Evolutionary conservation across 2,797 vertebrate species (phyloP).

Genomic region (Gymnopithys bicolor): DNA sequence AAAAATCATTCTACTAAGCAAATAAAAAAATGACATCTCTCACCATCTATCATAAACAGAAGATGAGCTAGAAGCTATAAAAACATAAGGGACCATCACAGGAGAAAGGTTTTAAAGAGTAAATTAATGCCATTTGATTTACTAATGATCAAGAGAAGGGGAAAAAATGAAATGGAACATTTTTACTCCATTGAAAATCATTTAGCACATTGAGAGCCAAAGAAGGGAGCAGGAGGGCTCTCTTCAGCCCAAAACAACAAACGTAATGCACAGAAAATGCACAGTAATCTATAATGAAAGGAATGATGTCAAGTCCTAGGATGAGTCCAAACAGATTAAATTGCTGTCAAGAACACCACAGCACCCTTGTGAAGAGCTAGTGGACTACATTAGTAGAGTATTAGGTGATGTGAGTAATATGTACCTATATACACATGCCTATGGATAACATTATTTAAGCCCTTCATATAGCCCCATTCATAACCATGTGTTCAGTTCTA

Average conservation of each 20-base stretch:
- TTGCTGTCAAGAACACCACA: not conserved
- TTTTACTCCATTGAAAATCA: not conserved
- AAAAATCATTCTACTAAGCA: not conserved
- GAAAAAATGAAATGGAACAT: not conserved
- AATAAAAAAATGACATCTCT: not conserved
- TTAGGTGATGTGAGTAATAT: not conserved
- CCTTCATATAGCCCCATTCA: not conserved
- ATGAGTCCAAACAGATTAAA: not conserved
- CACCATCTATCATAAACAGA: not conserved
- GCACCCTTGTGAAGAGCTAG: not conserved
- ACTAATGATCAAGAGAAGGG: not conserved
- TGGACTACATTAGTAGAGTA: not conserved
- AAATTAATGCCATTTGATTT: not conserved
- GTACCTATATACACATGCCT: not conserved
- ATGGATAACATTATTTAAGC: not conserved
- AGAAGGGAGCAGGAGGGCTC: not conserved
- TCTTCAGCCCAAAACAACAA: not conserved
- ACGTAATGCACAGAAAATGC: not conserved
- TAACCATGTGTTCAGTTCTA: not conserved
- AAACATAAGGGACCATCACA: not conserved
- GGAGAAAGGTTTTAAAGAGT: not conserved
- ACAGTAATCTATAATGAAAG: not conserved
- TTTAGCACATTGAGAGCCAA: not conserved
- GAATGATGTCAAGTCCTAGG: not conserved
- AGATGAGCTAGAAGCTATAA: not conserved